phyloP scores from a whole-genome alignment of 2,888 invertebrate species.

The Pollenia griseotomentosa region DNA sequence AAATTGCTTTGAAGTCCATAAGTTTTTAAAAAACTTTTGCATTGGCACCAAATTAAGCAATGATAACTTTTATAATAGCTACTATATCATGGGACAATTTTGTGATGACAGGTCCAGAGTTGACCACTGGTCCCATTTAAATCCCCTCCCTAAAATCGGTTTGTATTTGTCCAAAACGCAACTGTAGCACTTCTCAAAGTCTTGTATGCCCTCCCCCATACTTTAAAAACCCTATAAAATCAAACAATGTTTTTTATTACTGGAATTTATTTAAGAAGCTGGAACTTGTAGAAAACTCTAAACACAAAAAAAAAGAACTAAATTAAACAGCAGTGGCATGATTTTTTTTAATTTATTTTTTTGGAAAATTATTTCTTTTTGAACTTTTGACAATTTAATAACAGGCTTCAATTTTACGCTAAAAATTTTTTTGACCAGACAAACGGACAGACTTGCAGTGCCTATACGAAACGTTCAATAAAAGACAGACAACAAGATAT shows the following conservation, averaged over 20 bases:
- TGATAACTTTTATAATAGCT: no score
- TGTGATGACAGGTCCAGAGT: no score
- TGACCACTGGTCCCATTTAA: no score
- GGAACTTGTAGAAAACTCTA: conserved; percentile 3
- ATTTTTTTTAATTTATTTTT: conserved; percentile 60
- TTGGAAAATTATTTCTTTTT: conserved; percentile 77
- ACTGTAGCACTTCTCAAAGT: not conserved
- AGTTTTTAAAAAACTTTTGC: no score
- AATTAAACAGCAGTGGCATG: conserved; percentile 74
- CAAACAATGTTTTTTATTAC: conserved; percentile 25
- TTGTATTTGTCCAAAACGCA: no score
- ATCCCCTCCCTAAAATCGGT: no score
- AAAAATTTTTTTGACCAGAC: conserved; percentile 59
- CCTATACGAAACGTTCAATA: not conserved
- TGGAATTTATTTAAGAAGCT: conserved; percentile 54
- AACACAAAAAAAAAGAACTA: conserved; percentile 25
- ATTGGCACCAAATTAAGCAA: no score
- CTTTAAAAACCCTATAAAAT: not conserved
- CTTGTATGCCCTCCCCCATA: not conserved
- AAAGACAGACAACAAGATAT: conserved; percentile 51
- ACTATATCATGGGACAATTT: no score
- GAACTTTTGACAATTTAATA: conserved; percentile 84
- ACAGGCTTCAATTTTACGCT: conserved; percentile 78
- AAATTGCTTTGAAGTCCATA: no score
- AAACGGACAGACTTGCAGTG: conserved; percentile 14